phyloP scores from a whole-genome alignment of 2,113 vertebrate genomes.

The Puntigrus tetrazona region DNA sequence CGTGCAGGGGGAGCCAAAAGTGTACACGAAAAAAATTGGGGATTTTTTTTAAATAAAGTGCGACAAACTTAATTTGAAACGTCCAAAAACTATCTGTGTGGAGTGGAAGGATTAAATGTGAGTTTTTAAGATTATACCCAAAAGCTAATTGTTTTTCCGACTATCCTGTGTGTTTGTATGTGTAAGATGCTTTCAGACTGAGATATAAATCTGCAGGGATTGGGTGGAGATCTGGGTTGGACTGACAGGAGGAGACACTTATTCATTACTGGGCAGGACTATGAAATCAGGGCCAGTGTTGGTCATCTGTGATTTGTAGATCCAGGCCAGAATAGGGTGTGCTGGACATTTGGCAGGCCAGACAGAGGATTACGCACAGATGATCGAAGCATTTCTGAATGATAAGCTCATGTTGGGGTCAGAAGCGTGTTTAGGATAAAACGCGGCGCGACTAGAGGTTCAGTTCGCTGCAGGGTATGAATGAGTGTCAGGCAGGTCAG shows the following conservation, averaged over 20 bases:
- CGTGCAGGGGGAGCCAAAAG: not conserved
- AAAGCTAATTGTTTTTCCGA: not conserved
- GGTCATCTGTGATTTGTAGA: constrained; percentile 9
- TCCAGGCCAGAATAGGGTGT: constrained; percentile 28
- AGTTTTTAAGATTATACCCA: not conserved
- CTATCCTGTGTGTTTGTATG: not conserved
- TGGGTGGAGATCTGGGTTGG: constrained; percentile 33
- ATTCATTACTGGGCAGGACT: constrained; percentile 2
- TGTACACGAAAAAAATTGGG: not conserved
- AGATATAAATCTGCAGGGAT: constrained; percentile 26
- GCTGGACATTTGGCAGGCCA: constrained; percentile 32
- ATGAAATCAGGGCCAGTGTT: not conserved
- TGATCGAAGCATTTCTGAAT: constrained; percentile 36
- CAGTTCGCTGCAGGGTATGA: not conserved
- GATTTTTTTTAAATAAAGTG: not conserved
- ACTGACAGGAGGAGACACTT: constrained; percentile 28
- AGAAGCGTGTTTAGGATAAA: not conserved
- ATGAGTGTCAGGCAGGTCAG: constrained; percentile 15
- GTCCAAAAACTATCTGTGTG: too few relatives aligned
- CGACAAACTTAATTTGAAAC: too few relatives aligned
- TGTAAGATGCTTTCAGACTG: not conserved
- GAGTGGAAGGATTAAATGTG: not conserved
- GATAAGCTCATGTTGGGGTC: constrained; percentile 22
- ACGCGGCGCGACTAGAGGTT: not conserved
- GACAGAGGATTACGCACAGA: not conserved